Evolutionary conservation across 2,797 vertebrate species (phyloP).

Genomic region (Cercopithecus diana): DNA sequence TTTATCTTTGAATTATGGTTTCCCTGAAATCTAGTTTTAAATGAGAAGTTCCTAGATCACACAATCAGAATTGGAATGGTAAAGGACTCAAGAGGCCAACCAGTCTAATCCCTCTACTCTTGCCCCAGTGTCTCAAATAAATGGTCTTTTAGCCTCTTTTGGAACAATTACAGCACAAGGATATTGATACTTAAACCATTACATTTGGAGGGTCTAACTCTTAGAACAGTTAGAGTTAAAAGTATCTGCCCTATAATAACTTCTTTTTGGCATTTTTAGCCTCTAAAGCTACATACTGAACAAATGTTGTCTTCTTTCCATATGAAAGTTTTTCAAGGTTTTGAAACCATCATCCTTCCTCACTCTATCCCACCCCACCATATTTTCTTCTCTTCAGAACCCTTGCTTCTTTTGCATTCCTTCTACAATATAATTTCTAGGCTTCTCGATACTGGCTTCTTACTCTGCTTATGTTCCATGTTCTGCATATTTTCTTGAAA

Average conservation of each 20-base stretch:
- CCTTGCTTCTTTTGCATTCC: background rate
- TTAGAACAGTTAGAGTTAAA: background rate
- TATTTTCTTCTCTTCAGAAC: slow-evolving; percentile 41
- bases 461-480: slow-evolving; percentile 5
- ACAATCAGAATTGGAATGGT: background rate
- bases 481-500: slow-evolving; percentile 41
- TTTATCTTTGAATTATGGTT: background rate
- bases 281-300: background rate
- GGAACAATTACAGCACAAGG: background rate
- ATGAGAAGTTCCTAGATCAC: background rate
- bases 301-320: background rate
- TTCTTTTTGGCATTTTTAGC: background rate
- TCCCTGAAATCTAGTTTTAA: slow-evolving; percentile 12
- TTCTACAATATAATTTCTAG: slow-evolving; percentile 8
- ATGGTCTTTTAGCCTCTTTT: background rate
- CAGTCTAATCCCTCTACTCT: background rate
- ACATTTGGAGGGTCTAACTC: background rate
- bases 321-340: background rate
- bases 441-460: background rate
- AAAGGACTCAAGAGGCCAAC: background rate
- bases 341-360: background rate
- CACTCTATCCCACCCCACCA: background rate
- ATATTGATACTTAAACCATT: background rate
- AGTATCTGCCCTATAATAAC: background rate
- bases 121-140: background rate